Evolutionary conservation across 1,140 invertebrate genomes (phyloP).

Genomic region (Euglossa dilemma): DNA sequence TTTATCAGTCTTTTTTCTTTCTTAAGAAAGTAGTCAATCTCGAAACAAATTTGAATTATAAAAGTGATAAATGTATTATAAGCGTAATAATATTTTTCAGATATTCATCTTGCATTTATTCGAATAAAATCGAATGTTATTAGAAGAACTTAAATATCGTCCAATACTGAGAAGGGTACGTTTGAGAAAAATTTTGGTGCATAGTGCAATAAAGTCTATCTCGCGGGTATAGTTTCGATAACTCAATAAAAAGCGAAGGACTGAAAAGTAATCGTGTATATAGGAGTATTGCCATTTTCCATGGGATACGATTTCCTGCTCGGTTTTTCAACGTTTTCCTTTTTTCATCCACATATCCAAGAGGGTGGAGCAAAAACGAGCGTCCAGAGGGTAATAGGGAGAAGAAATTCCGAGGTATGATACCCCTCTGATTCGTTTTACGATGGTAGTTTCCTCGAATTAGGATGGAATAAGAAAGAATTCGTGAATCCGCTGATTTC

Average conservation of each 20-base stretch:
- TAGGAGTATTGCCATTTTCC: slow-evolving; percentile 16
- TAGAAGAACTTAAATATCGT: not conserved
- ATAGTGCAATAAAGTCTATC: slow-evolving; percentile 37
- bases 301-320: slow-evolving; percentile 34
- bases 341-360: slow-evolving; percentile 16
- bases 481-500: slow-evolving; percentile 61
- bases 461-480: slow-evolving; percentile 75
- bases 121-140: not conserved
- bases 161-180: not conserved
- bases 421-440: slow-evolving; percentile 80
- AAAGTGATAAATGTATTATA: not conserved
- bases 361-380: slow-evolving; percentile 59
- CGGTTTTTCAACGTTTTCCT: slow-evolving; percentile 24
- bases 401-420: slow-evolving; percentile 72
- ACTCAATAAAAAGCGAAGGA: slow-evolving; percentile 60
- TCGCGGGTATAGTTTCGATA: slow-evolving; percentile 61
- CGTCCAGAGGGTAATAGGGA: slow-evolving; percentile 55
- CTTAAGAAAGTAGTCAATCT: too few species aligned
- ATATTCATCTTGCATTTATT: not conserved
- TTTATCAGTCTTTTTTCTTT: too few species aligned
- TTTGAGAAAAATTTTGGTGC: not conserved
- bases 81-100: not conserved
- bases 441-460: slow-evolving; percentile 75
- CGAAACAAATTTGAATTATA: too few species aligned
- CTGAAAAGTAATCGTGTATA: slow-evolving; percentile 56